These are phyloP conservation scores for Daubentonia madagascariensis DNA, from an alignment of 2,113 vertebrate species.

Conservation along the genomic window DNA sequence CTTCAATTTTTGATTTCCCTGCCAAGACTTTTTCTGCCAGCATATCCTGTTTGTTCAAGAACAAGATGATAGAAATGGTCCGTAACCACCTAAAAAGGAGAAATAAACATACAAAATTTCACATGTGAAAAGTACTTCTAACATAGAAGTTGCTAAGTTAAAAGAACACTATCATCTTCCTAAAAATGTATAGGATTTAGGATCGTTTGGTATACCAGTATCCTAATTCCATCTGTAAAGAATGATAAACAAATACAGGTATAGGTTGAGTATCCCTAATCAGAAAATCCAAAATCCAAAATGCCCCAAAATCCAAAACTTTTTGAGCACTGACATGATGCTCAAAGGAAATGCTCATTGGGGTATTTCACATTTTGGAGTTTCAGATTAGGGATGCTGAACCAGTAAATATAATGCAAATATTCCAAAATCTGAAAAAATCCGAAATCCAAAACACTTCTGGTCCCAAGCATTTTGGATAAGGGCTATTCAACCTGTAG, in stretches of 20 bases:
- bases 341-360: background rate
- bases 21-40: slow-evolving; percentile 99
- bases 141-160: background rate
- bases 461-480: background rate
- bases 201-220: background rate
- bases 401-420: background rate
- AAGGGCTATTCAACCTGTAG: background rate
- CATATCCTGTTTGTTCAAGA: slow-evolving; percentile 99
- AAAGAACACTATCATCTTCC: background rate
- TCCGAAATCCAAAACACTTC: background rate
- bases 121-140: background rate
- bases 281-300: background rate
- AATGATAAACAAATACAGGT: background rate
- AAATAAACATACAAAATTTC: background rate
- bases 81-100: slow-evolving; percentile 93
- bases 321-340: background rate
- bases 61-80: slow-evolving; percentile 99
- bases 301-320: background rate
- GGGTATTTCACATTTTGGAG: background rate
- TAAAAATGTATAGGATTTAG: background rate
- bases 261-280: background rate
- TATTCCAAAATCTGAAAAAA: background rate
- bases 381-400: background rate
- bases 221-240: background rate
- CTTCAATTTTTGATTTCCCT: slow-evolving; percentile 99